Base-by-base conservation (phyloP, 1,140 invertebrate species). In the Lasaia peninsularis region DNA sequence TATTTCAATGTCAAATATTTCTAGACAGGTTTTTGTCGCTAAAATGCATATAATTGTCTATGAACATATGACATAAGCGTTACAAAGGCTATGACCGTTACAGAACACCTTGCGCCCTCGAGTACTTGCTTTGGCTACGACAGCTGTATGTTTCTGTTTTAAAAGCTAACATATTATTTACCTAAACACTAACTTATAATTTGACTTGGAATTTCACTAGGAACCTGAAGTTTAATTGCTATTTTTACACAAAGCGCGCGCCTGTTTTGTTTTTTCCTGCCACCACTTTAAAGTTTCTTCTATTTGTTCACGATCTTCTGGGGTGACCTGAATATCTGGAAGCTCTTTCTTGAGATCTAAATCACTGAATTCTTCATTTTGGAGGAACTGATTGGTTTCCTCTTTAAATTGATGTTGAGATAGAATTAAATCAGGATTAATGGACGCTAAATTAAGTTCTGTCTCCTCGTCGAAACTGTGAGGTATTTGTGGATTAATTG, bases 231-330 rank as follows among this genome's bases (percentile, higher is more conserved):
- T 32, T 73, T 71, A 67, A 62, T 76, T 73, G 49, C 63, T 79
- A 60, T 33, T 69, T 69, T 75, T 83, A 56, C 66, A 51, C 9
- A 82, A 20, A 5, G 71, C 58, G 64, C 75, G 80, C 18, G 71
- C 71, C 70, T 82, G 77, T 59, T 73, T 74, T 14, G 86, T 88
- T 63, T 88, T 88, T 59, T 88, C 86, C 62, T 88, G 83, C 86
- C 86, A 88, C 86, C 86, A 88, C 67, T 87, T 87, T n/a, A 88
- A 59, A 1, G 86, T 87, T 60, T 88, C 86, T 60, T 88, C 86
- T 58, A 87, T 86, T 40, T 88, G 83, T 60, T 86, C 83, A 37
- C 86, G 73, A 52, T 88, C 86, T 68, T 88, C 86, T 4, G 83
- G 80, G 28, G 81, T 85, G 14, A 88, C 80, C 57, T 87, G 82